Evolutionary conservation across 2,113 vertebrate genomes (phyloP).

Genomic region (Stictonetta naevosa): DNA sequence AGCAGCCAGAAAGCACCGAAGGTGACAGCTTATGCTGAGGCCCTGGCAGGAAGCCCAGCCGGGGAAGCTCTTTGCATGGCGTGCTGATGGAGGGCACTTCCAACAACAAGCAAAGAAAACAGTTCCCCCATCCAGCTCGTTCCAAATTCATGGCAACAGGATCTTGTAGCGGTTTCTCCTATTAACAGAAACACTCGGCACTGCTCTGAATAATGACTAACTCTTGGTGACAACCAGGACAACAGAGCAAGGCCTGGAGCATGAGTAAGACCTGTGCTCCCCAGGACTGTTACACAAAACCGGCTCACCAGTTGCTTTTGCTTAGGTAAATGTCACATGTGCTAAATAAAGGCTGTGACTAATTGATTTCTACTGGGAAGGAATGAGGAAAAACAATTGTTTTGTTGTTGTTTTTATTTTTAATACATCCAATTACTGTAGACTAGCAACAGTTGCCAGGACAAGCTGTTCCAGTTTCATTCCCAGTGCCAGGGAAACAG

Average conservation of each 20-base stretch:
- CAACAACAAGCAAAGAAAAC: background rate
- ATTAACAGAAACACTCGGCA: background rate
- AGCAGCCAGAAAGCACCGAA: background rate
- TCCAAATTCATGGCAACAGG: background rate
- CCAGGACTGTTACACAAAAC: slow-evolving; percentile 11
- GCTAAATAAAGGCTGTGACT: slow-evolving; percentile 70
- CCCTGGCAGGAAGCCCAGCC: background rate
- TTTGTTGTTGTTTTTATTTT: slow-evolving; percentile 56
- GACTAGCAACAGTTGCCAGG: slow-evolving; percentile 51
- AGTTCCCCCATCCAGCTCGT: rapidly evolving
- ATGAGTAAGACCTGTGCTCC: slow-evolving; percentile 13
- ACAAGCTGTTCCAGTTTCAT: slow-evolving; percentile 59
- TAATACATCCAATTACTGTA: slow-evolving; percentile 51
- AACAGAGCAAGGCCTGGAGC: background rate
- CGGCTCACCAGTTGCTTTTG: background rate
- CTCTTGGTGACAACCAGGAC: background rate
- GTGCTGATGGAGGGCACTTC: background rate
- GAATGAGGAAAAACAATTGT: slow-evolving; percentile 66
- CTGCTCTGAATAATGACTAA: slow-evolving; percentile 21
- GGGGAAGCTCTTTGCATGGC: background rate
- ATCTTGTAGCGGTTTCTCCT: background rate
- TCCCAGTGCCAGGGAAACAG: slow-evolving; percentile 36
- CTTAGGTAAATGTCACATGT: slow-evolving; percentile 56
- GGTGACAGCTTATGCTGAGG: background rate
- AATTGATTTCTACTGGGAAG: slow-evolving; percentile 62